A percentile compares a stretch with the other conserved stretches of the same genome.
Conservation (phyloP, 2,113 vertebrate genomes). For the Alligator mississippiensis region DNA sequence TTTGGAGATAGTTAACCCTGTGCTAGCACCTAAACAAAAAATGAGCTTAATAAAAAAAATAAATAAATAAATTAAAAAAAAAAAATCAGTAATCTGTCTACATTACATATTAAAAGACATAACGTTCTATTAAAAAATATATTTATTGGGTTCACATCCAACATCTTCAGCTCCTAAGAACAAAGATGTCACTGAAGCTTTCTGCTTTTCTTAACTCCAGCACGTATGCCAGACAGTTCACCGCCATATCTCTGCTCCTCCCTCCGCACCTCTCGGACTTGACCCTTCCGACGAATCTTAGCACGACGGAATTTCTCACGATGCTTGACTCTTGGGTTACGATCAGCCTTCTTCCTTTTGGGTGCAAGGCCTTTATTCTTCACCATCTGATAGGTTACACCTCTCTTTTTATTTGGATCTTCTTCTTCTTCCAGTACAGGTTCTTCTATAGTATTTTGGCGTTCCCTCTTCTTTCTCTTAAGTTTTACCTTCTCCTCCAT, state of each 20-base stretch:
- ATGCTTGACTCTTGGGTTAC: slow-evolving; percentile 96
- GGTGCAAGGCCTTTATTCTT: slow-evolving; percentile 92
- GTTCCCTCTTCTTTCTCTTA: slow-evolving; percentile 74
- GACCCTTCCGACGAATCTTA: slow-evolving; percentile 93
- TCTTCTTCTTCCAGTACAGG: background rate
- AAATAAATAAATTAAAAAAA: background rate
- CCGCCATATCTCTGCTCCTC: slow-evolving; percentile 88
- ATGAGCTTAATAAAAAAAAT: background rate
- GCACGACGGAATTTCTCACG: slow-evolving; percentile 93
- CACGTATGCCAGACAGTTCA: slow-evolving; percentile 92
- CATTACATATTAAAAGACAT: background rate
- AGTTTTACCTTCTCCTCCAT: slow-evolving; percentile 68
- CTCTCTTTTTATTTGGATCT: slow-evolving; percentile 70
- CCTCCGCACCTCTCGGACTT: slow-evolving; percentile 89
- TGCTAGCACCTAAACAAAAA: background rate
- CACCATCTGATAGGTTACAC: slow-evolving; percentile 81
- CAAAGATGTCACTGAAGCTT: slow-evolving; percentile 85
- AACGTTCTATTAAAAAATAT: accelerated
- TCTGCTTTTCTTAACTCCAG: slow-evolving; percentile 94
- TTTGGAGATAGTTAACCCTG: background rate
- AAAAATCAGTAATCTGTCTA: background rate
- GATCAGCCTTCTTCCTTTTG: slow-evolving; percentile 94
- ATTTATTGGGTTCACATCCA: slow-evolving; percentile 36
- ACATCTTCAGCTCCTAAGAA: accelerated
- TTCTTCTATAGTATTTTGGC: background rate